phyloP scores from a whole-genome alignment of 2,797 vertebrate species.

The Dromococcyx pavoninus region DNA sequence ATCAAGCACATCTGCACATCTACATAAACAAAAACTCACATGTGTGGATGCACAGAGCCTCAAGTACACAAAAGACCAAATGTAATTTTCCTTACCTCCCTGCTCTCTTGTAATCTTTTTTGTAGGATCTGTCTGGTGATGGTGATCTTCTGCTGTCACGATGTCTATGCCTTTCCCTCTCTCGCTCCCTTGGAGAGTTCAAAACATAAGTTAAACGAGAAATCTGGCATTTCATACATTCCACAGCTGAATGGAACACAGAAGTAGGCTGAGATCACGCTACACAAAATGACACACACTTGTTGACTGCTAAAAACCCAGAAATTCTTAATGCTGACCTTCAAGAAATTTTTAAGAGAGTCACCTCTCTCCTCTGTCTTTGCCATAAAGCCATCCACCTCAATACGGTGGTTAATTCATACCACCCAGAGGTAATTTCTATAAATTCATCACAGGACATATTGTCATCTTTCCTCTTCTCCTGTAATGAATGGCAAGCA shows the following conservation, averaged over 20 bases:
- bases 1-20: neutral
- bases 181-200: slow-evolving; percentile 74
- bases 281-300: neutral
- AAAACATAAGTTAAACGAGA: slow-evolving; percentile 52
- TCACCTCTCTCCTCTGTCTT: neutral
- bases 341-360: neutral
- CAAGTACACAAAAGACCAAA: neutral
- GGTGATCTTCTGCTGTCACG: slow-evolving; percentile 87
- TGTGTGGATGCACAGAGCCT: neutral
- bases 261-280: neutral
- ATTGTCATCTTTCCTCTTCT: neutral
- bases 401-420: rapidly evolving
- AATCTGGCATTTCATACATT: neutral
- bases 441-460: neutral
- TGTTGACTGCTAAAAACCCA: neutral
- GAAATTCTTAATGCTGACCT: neutral
- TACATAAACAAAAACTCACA: neutral
- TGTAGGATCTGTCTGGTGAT: slow-evolving; percentile 85
- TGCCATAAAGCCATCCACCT: neutral
- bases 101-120: slow-evolving; percentile 84
- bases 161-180: slow-evolving; percentile 89
- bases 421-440: neutral
- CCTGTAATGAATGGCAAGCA: neutral
- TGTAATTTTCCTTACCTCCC: slow-evolving; percentile 79
- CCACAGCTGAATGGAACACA: neutral